phyloP scores from a whole-genome alignment of 2,888 invertebrate species.

The Caenorhabditis imperialis region DNA sequence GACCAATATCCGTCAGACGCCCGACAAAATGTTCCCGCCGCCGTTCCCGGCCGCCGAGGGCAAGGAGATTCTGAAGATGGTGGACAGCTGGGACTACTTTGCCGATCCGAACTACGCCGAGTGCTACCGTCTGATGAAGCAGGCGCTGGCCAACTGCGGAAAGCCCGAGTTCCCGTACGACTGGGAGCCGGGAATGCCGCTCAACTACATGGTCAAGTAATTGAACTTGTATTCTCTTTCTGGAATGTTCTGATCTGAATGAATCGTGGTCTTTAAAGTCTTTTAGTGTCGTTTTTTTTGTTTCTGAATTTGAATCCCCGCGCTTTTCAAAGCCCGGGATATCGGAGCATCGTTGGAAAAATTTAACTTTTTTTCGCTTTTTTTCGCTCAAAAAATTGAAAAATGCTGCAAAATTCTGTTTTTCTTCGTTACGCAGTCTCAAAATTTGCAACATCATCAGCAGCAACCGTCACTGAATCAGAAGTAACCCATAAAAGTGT shows the following conservation, averaged over 20 bases:
- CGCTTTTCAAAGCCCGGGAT: too few species aligned
- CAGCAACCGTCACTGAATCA: constrained; percentile 1
- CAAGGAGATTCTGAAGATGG: constrained; percentile 56
- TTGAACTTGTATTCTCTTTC: neutral
- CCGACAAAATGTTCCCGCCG: constrained; percentile 63
- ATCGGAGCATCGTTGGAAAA: neutral
- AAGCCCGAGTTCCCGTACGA: constrained; percentile 67
- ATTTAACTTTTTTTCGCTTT: constrained; percentile 1
- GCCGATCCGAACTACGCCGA: constrained; percentile 63
- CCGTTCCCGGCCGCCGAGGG: constrained; percentile 54
- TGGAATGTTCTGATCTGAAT: neutral
- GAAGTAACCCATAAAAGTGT: neutral
- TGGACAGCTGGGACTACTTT: constrained; percentile 66
- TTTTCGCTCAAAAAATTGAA: too few species aligned
- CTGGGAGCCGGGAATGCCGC: constrained; percentile 59
- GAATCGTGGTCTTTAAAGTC: neutral
- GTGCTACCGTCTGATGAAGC: constrained; percentile 58
- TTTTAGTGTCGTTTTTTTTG: too few species aligned
- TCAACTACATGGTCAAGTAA: constrained; percentile 56
- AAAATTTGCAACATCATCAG: constrained; percentile 20
- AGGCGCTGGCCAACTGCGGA: constrained; percentile 54
- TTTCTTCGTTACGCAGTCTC: constrained; percentile 6
- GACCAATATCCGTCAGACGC: constrained; percentile 54
- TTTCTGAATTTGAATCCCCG: too few species aligned
- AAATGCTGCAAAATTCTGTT: constrained; percentile 35